Evolutionary conservation across 2,113 vertebrate species (phyloP), one percentile per base, ranked within the genome.

Genomic region (Labeo catla): DNA sequence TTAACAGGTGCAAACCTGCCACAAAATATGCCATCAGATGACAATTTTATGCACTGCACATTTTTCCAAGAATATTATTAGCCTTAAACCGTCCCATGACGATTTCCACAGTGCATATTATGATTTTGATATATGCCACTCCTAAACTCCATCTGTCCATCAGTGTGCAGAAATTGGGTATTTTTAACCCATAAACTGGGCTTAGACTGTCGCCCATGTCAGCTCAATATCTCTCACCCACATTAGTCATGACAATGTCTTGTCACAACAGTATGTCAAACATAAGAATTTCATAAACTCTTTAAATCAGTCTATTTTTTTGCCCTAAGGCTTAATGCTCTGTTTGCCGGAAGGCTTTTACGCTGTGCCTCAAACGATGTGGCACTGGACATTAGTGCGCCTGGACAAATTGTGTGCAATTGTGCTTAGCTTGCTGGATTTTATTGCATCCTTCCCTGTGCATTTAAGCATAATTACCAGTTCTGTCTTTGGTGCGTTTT

Each of bases 131-230:
- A 80, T 63, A 28, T 63, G 74, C n/a, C 65, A 65, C 4, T 90
- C 74, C 4, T 57, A 49, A 45, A 57, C 50, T 74, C 50, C 77
- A 79, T 89, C 43, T 87, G 78, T 81, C 79, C 84, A 43, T 76
- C 65, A 65, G 13, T 28, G 39, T 87, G 73, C 34, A 82, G 36
- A 57, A 49, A 77, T 61, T 54, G 28, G 81, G 68, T 86, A 86
- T 89, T 90, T 89, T 61, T 84, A 91, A 65, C 73, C 8, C 39
- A 74, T 72, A 61, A 19, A 66, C 86, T 61, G 72, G 34, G 76
- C 43, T 61, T 52, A n/a, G 6, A 59, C 65, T 81, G 66, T 76
- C 72, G 54, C 54, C 52, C 59, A 54, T 81, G 82, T 77, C 78
- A 85, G 54, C 78, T 66, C 57, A 65, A 12, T 21, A 23, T 52